Conservation (phyloP, 2,888 invertebrate species). For the Sarcophaga carnaria region DNA sequence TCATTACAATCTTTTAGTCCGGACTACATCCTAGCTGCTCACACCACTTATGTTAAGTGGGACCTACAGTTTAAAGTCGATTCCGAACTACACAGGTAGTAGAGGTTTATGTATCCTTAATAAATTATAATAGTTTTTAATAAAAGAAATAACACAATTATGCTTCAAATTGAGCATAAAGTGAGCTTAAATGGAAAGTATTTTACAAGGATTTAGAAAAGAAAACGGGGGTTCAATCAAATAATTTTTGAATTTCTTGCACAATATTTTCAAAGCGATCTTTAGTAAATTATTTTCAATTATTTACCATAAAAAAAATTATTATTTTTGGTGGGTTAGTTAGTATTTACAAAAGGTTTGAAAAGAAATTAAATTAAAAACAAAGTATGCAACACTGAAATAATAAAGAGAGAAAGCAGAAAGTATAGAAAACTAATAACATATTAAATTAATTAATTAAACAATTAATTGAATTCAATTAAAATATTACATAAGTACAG, state of each 20-base stretch:
- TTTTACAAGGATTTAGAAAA: background rate
- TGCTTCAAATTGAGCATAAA: background rate
- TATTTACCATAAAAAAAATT: background rate
- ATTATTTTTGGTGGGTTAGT: conserved; percentile 15
- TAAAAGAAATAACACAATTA: too few relatives aligned
- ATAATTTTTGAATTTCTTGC: background rate
- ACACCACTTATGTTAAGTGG: too few relatives aligned
- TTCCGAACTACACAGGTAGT: too few relatives aligned
- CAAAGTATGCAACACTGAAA: conserved; percentile 47
- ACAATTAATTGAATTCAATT: background rate
- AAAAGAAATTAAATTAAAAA: conserved; percentile 4
- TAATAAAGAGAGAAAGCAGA: conserved; percentile 7
- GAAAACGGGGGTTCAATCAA: background rate
- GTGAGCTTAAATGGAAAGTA: background rate
- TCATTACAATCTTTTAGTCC: too few relatives aligned
- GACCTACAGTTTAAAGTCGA: too few relatives aligned
- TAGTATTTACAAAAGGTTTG: conserved; percentile 60
- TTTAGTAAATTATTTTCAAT: background rate
- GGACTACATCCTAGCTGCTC: too few relatives aligned
- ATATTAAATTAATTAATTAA: background rate
- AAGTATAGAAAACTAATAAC: background rate
- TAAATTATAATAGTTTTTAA: too few relatives aligned
- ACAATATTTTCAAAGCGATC: conserved; percentile 22
- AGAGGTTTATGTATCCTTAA: too few relatives aligned
- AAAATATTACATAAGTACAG: background rate